These are phyloP conservation scores for Scartelaos histophorus DNA, from an alignment of 2,113 vertebrate genomes.

Conservation along the genomic window DNA sequence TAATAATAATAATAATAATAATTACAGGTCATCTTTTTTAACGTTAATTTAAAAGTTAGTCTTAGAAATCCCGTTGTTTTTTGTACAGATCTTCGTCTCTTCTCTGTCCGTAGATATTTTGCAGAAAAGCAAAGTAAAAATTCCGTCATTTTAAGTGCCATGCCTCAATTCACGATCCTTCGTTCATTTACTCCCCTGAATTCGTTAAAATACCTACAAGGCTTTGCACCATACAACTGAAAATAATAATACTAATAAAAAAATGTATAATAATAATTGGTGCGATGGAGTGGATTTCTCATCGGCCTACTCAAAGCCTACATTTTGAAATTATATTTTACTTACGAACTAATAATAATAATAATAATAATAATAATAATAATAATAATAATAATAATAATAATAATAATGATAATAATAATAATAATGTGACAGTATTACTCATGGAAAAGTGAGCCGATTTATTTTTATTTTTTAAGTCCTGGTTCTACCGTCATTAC, in stretches of 20 bases:
- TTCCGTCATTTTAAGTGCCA: too few species aligned
- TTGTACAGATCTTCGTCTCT: background rate
- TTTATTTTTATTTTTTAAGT: background rate
- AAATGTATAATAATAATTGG: too few species aligned
- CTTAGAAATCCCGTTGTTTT: too few species aligned
- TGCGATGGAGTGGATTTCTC: too few species aligned
- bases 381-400: constrained; percentile 16
- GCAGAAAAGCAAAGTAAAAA: background rate
- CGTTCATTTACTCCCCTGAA: constrained; percentile 36
- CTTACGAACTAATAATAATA: constrained; percentile 3
- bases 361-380: constrained; percentile 12
- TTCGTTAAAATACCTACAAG: constrained; percentile 34
- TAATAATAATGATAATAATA: background rate
- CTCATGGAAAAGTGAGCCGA: background rate
- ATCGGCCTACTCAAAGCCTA: too few species aligned
- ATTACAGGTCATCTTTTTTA: background rate
- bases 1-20: background rate
- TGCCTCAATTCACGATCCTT: constrained; percentile 16
- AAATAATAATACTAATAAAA: too few species aligned
- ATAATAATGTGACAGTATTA: background rate
- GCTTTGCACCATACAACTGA: constrained; percentile 6
- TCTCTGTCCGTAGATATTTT: background rate
- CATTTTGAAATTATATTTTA: too few species aligned
- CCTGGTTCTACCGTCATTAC: too few species aligned
- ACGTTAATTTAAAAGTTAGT: background rate